A percentile compares a stretch with the other conserved stretches of the same genome.
Evolutionary conservation across 2,113 vertebrate species (phyloP).

Genomic region (Colistium nudipinnis): DNA sequence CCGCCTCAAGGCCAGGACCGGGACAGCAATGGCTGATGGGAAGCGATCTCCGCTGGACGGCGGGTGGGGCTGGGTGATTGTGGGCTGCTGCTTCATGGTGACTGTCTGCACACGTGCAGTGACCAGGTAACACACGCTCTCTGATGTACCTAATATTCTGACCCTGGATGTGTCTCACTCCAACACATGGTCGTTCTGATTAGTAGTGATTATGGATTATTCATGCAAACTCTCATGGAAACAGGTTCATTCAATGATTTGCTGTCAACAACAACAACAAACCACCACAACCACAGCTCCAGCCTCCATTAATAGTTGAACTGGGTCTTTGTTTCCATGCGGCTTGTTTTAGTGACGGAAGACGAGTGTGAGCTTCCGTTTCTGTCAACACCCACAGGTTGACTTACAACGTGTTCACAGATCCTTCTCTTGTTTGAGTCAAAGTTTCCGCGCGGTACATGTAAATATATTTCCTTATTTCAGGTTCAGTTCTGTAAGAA

Average conservation of each 20-base stretch:
- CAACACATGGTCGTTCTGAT: too few relatives aligned
- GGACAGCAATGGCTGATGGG: slow-evolving; percentile 34
- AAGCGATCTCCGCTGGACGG: slow-evolving; percentile 36
- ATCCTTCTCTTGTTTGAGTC: not conserved
- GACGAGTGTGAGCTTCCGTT: slow-evolving; percentile 12
- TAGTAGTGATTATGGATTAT: too few relatives aligned
- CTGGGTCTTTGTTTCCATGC: too few relatives aligned
- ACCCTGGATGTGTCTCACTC: too few relatives aligned
- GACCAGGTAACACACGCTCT: slow-evolving; percentile 60
- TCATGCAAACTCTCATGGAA: too few relatives aligned
- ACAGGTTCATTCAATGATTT: too few relatives aligned
- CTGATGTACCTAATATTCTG: not conserved
- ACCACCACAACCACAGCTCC: too few relatives aligned
- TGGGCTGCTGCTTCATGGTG: slow-evolving; percentile 68
- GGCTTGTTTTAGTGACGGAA: slow-evolving; percentile 13
- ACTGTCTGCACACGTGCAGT: slow-evolving; percentile 68
- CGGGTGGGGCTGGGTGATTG: slow-evolving; percentile 65
- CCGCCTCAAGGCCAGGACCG: not conserved
- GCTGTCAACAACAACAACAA: too few relatives aligned
- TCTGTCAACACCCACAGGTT: slow-evolving; percentile 10
- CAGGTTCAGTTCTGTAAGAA: too few relatives aligned
- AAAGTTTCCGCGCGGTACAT: too few relatives aligned
- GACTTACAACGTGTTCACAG: not conserved
- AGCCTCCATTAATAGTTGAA: too few relatives aligned
- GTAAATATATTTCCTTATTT: too few relatives aligned